These are phyloP conservation scores for Brachynemurus nebulosus DNA, from an alignment of 2,888 invertebrate species.

Conservation along the genomic window DNA sequence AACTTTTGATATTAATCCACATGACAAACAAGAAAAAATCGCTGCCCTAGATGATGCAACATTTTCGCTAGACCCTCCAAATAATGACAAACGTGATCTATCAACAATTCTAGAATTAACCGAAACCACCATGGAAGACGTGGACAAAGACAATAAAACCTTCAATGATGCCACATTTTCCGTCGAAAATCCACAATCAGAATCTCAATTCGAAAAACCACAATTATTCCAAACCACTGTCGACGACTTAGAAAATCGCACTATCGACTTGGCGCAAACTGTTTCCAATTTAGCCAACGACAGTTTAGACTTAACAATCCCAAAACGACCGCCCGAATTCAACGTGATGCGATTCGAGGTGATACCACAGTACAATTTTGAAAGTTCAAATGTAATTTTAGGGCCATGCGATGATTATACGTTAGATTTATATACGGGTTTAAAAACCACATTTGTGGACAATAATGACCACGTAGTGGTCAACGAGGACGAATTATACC, in stretches of 20 bases:
- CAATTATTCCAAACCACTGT: no score
- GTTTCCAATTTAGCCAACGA: neutral
- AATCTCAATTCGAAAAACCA: no score
- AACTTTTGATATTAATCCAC: no score
- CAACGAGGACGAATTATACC: slow-evolving; percentile 36
- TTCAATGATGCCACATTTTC: no score
- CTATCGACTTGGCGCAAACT: neutral
- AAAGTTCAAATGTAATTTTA: slow-evolving; percentile 31
- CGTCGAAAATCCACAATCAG: no score
- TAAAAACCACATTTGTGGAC: slow-evolving; percentile 32
- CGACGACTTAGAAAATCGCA: neutral
- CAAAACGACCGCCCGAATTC: slow-evolving; percentile 1
- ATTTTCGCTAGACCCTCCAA: no score
- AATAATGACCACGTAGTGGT: slow-evolving; percentile 31
- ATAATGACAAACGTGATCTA: no score
- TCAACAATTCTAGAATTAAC: no score
- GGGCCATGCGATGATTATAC: slow-evolving; percentile 43
- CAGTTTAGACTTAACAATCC: neutral
- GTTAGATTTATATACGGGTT: slow-evolving; percentile 36
- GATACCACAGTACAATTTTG: slow-evolving; percentile 5
- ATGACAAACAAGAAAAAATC: no score
- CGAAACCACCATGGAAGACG: no score
- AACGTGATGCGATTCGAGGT: slow-evolving; percentile 6
- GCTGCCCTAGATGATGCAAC: no score
- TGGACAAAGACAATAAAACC: no score